Evolutionary conservation across 1,140 invertebrate genomes (phyloP).

Genomic region (Drosophila ohnishii): DNA sequence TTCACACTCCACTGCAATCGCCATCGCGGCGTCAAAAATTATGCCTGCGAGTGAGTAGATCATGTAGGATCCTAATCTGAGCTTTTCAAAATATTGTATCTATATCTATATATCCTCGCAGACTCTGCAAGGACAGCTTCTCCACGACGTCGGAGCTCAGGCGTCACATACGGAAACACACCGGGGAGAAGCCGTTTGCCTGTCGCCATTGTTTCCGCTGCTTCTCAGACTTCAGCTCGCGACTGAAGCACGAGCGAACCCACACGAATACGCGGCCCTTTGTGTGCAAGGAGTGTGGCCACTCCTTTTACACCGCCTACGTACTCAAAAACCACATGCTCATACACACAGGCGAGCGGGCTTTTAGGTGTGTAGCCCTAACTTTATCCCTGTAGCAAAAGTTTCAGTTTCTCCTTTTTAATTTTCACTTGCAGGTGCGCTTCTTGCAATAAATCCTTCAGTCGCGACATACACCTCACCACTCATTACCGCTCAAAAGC

Average conservation of each 20-base stretch:
- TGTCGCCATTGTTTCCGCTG: conserved; percentile 61
- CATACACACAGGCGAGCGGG: conserved; percentile 57
- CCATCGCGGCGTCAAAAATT: conserved; percentile 62
- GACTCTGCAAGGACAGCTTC: conserved; percentile 61
- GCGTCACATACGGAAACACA: conserved; percentile 58
- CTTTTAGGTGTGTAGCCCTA: conserved; percentile 47
- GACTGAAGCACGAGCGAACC: conserved; percentile 79
- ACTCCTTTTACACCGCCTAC: conserved; percentile 84
- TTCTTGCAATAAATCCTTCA: conserved; percentile 55
- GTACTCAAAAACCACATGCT: conserved; percentile 70
- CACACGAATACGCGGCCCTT: conserved; percentile 85
- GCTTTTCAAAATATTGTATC: background rate
- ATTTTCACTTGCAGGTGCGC: conserved; percentile 42
- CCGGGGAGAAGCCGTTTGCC: conserved; percentile 50
- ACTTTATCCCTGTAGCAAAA: conserved; percentile 29
- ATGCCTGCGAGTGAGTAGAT: conserved; percentile 42
- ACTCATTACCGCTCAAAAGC: conserved; percentile 61
- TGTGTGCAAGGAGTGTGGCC: conserved; percentile 84
- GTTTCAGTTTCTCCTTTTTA: background rate
- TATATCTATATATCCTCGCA: conserved; percentile 2
- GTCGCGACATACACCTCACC: conserved; percentile 47
- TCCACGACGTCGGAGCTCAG: conserved; percentile 60
- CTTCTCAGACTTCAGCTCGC: conserved; percentile 54
- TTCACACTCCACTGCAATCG: conserved; percentile 54
- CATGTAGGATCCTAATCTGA: too few species aligned